Conservation (phyloP, 2,888 invertebrate species). For the Agrotis exclamationis region DNA sequence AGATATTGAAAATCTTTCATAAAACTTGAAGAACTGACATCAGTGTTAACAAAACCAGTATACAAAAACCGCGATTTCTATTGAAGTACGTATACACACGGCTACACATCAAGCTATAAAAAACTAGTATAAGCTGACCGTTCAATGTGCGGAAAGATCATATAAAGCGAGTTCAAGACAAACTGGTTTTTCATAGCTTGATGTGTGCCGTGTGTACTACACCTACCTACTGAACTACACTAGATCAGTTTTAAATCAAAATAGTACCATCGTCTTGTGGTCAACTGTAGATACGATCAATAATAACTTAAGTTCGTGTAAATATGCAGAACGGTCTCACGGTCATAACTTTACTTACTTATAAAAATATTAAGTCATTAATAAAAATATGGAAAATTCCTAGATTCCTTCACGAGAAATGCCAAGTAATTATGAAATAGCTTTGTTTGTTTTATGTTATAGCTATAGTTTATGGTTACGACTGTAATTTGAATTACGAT, state of each 20-base stretch:
- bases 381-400: conserved; percentile 45
- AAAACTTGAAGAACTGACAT: too few species aligned
- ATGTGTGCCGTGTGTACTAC: too few species aligned
- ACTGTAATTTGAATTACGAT: neutral
- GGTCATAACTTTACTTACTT: conserved; percentile 19
- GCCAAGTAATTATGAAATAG: conserved; percentile 51
- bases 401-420: conserved; percentile 52
- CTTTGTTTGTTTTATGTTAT: conserved; percentile 29
- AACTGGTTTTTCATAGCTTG: too few species aligned
- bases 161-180: too few species aligned
- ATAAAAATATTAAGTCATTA: conserved; percentile 45
- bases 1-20: too few species aligned
- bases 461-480: conserved; percentile 6
- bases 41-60: neutral
- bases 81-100: too few species aligned
- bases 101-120: too few species aligned
- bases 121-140: too few species aligned
- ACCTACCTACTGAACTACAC: too few species aligned
- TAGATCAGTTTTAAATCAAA: neutral
- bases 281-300: neutral
- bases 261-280: neutral
- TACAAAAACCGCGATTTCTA: too few species aligned
- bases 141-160: too few species aligned
- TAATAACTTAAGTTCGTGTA: conserved; percentile 36
- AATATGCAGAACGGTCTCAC: conserved; percentile 39